Evolutionary conservation across 2,797 vertebrate genomes (phyloP).

Genomic region (Percopsis omiscomaycus): DNA sequence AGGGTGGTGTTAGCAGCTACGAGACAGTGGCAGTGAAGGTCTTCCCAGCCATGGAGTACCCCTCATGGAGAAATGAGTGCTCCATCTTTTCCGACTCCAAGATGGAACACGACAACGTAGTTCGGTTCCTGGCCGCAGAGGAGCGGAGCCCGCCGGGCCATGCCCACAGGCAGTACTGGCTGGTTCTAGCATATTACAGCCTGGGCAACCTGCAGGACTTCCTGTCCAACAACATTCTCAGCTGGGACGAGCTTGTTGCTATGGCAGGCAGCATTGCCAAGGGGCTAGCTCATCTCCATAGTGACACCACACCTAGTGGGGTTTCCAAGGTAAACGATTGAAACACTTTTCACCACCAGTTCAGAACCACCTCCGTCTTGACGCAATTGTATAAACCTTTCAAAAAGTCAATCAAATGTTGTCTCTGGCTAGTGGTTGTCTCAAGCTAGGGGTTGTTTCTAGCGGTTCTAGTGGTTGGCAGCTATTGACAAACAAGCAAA

Average conservation of each 20-base stretch:
- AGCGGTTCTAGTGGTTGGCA: too few relatives aligned
- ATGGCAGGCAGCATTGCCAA: slow-evolving; percentile 82
- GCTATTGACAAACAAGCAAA: too few relatives aligned
- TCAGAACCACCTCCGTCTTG: too few relatives aligned
- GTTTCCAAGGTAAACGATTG: slow-evolving; percentile 59
- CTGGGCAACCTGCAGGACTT: slow-evolving; percentile 89
- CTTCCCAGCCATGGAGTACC: slow-evolving; percentile 83
- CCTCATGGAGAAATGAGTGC: slow-evolving; percentile 86
- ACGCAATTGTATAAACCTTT: too few relatives aligned
- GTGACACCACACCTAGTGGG: slow-evolving; percentile 79
- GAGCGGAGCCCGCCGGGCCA: slow-evolving; percentile 62
- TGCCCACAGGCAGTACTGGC: slow-evolving; percentile 83
- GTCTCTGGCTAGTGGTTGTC: neutral
- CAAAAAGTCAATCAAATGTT: neutral
- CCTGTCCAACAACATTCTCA: slow-evolving; percentile 77
- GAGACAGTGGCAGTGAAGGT: slow-evolving; percentile 88
- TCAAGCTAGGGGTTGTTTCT: neutral
- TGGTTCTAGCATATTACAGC: slow-evolving; percentile 85
- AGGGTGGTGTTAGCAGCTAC: slow-evolving; percentile 54
- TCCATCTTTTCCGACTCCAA: slow-evolving; percentile 82
- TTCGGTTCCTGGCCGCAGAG: slow-evolving; percentile 84
- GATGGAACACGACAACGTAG: slow-evolving; percentile 83
- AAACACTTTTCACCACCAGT: too few relatives aligned
- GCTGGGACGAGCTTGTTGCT: slow-evolving; percentile 83
- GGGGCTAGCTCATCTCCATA: slow-evolving; percentile 87